These are phyloP conservation scores for Sepiola atlantica DNA, from an alignment of 2,888 invertebrate genomes.

Conservation along the genomic window DNA sequence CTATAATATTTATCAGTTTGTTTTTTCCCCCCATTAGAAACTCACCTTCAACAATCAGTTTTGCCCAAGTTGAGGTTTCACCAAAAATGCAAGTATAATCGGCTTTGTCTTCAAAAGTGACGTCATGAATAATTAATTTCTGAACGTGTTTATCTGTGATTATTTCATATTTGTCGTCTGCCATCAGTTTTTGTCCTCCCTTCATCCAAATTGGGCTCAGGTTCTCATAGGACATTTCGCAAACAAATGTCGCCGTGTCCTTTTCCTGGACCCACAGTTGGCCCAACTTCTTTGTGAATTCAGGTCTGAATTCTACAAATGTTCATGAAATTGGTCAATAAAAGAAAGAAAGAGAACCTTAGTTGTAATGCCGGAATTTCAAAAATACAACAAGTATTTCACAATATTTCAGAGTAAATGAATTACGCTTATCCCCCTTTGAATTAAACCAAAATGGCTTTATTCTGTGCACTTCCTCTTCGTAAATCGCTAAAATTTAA, in stretches of 20 bases:
- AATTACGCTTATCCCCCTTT: too few species aligned
- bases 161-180: conserved; percentile 16
- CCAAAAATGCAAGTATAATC: conserved; percentile 12
- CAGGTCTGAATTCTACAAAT: conserved; percentile 58
- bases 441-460: too few species aligned
- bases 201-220: background rate
- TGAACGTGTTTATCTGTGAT: background rate
- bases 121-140: conserved; percentile 23
- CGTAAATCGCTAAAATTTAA: too few species aligned
- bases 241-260: background rate
- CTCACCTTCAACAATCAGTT: conserved; percentile 42
- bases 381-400: too few species aligned
- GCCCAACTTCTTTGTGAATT: conserved; percentile 60
- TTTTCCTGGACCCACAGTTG: conserved; percentile 54
- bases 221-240: background rate
- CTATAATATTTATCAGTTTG: too few species aligned
- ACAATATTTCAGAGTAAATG: too few species aligned
- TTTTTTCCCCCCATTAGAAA: background rate
- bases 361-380: too few species aligned
- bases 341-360: too few species aligned
- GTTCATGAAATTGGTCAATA: background rate
- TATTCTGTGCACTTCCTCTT: too few species aligned
- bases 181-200: background rate
- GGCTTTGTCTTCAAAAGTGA: background rate
- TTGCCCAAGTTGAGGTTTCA: background rate